Percentiles rank a stretch among this genome's conserved stretches.
Evolutionary conservation across 1,140 invertebrate species (phyloP).

Genomic region (Drosophila bocki): DNA sequence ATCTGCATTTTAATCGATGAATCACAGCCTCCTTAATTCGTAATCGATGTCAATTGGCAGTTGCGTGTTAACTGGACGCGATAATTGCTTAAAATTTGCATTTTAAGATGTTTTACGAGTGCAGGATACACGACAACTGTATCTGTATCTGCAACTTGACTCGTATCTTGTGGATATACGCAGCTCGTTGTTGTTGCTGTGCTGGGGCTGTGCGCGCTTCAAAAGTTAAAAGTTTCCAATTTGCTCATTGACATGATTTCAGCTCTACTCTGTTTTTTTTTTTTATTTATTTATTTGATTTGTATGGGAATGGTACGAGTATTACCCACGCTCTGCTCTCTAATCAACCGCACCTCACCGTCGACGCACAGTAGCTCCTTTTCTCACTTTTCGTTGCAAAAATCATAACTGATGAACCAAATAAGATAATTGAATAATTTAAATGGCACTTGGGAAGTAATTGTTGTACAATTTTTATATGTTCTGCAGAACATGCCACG

Average conservation of each 20-base stretch:
- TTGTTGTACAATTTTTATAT: too few species aligned
- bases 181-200: not conserved
- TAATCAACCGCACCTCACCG: constrained; percentile 57
- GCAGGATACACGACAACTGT: constrained; percentile 2
- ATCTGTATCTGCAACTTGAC: not conserved
- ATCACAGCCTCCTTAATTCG: constrained; percentile 1
- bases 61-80: constrained; percentile 41
- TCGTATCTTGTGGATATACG: not conserved
- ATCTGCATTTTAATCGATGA: constrained; percentile 14
- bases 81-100: not conserved
- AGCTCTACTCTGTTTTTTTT: constrained; percentile 11
- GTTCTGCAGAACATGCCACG: too few species aligned
- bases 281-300: constrained; percentile 2
- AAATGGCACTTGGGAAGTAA: too few species aligned
- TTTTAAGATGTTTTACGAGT: not conserved
- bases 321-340: constrained; percentile 54
- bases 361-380: not conserved
- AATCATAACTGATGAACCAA: too few species aligned
- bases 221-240: constrained; percentile 67
- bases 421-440: too few species aligned
- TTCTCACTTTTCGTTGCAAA: too few species aligned
- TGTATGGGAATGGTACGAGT: constrained; percentile 8
- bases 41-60: constrained; percentile 50
- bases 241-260: constrained; percentile 75
- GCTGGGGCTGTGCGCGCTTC: constrained; percentile 18